Percentiles rank a stretch among this genome's conserved stretches.
These are phyloP conservation scores for Pelvicachromis taeniatus DNA, from an alignment of 2,113 vertebrate species.

Conservation along the genomic window DNA sequence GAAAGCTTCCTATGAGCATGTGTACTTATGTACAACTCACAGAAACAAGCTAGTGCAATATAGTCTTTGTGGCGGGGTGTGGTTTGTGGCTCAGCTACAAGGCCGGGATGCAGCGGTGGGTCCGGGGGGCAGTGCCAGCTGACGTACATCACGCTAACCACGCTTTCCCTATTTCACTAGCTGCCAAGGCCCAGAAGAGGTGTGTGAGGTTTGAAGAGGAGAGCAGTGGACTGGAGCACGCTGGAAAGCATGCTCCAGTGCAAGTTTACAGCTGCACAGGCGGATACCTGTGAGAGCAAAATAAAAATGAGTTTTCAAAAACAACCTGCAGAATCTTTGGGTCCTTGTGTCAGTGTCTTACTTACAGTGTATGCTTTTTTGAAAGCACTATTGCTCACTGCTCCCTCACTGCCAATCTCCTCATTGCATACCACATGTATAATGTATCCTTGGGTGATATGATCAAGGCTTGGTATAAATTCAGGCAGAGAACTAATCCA, in stretches of 20 bases:
- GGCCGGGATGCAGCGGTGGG: background rate
- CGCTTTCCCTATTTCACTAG: background rate
- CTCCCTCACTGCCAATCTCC: background rate
- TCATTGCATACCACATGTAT: background rate
- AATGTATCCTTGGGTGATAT: slow-evolving; percentile 14
- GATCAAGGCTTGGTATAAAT: slow-evolving; percentile 9
- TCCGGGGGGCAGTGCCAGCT: background rate
- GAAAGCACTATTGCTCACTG: background rate
- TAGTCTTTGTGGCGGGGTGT: background rate
- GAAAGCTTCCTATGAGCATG: background rate
- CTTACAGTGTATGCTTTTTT: background rate
- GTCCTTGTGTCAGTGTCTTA: background rate
- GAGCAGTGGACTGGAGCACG: background rate
- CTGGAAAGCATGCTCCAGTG: background rate
- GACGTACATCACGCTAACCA: background rate
- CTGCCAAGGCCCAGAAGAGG: background rate
- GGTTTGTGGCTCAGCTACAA: background rate
- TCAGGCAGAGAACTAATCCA: slow-evolving; percentile 14
- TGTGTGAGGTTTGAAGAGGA: background rate
- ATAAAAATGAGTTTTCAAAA: background rate
- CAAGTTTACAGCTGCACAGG: background rate
- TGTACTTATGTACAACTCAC: background rate
- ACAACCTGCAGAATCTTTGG: background rate
- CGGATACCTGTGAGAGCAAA: background rate
- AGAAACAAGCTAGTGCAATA: background rate